These are phyloP conservation scores for Brachyopa scutellaris DNA, from an alignment of 2,888 invertebrate species.

Conservation along the genomic window DNA sequence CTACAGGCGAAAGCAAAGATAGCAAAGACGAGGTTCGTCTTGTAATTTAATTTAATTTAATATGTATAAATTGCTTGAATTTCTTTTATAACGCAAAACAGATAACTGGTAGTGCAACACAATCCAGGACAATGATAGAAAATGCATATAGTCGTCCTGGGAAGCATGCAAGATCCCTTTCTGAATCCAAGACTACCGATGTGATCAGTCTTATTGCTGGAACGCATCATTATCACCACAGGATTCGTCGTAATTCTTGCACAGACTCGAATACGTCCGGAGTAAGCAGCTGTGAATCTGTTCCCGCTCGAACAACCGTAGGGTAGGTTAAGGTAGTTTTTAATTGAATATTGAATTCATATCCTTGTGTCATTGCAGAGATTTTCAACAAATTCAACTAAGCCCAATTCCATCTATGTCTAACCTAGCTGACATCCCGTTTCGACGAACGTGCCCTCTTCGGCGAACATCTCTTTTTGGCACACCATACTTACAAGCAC, in stretches of 20 bases:
- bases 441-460: constrained; percentile 76
- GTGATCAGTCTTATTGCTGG: constrained; percentile 79
- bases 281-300: constrained; percentile 91
- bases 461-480: constrained; percentile 79
- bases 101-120: constrained; percentile 69
- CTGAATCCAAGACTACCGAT: constrained; percentile 88
- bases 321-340: constrained; percentile 81
- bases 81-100: not conserved
- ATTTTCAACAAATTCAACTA: constrained; percentile 88
- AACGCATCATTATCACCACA: constrained; percentile 78
- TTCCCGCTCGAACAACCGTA: constrained; percentile 84
- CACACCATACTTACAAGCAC: constrained; percentile 77
- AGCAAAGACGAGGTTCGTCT: constrained; percentile 45
- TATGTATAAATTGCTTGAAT: constrained; percentile 2
- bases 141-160: constrained; percentile 79
- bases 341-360: not conserved
- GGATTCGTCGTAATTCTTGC: constrained; percentile 84
- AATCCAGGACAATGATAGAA: constrained; percentile 84
- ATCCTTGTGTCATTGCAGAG: constrained; percentile 80
- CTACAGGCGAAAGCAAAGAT: constrained; percentile 77
- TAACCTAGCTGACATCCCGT: constrained; percentile 84
- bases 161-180: constrained; percentile 85
- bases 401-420: constrained; percentile 95
- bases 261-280: constrained; percentile 93
- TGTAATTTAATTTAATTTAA: constrained; percentile 51